Base-by-base conservation (phyloP, 1,140 invertebrate species). In the Scaptomyza montana region DNA sequence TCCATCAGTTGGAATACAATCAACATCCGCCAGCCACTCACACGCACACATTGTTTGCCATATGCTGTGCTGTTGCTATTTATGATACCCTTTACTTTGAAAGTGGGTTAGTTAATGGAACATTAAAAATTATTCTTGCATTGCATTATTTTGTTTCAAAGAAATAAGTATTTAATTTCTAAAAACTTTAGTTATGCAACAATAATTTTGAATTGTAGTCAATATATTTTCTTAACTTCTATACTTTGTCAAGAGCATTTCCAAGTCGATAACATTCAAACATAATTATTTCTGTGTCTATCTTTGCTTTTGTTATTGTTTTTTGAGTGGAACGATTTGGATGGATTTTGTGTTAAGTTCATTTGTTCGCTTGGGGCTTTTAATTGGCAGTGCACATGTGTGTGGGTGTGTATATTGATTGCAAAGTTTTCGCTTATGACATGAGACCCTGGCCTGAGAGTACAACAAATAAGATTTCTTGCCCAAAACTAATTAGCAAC, bases 401-500 rank as follows among this genome's bases (percentile, higher is more conserved):
- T 74, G 71, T 77, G 62, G 74, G 62, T 74, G 71, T 77, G 62
- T 74, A 65, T 77, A 78, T 75, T 65, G 75, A 75, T 71, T 70
- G 78, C 70, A 60, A 69, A 78, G 70, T 73, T 80, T 50, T 50
- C 51, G 59, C 54, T 57, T 85, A 85, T 78, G 80, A 85, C 74
- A 80, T 56, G 77, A 36, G 7, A 36, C 33, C 33, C 33, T n/a
- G 3, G 49, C 57, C 49, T 19, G 21, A 25, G 21, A 25, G 2
- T 2, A 25, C 67, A 78, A 59, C 79, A 84, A 89, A 84, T 70
- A 84, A 73, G 77, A 80, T 84, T 87, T 87, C 84, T 72, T 69
- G n/a, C 68, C 81, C 64, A 65, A 63, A 87, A 87, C 84, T 87
- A 87, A 87, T 87, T 87, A 89, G 84, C 55, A 77, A 72, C 71